Base-by-base conservation (phyloP, 92 coral and sea anemone species). In the Epizoanthus rinbou region DNA sequence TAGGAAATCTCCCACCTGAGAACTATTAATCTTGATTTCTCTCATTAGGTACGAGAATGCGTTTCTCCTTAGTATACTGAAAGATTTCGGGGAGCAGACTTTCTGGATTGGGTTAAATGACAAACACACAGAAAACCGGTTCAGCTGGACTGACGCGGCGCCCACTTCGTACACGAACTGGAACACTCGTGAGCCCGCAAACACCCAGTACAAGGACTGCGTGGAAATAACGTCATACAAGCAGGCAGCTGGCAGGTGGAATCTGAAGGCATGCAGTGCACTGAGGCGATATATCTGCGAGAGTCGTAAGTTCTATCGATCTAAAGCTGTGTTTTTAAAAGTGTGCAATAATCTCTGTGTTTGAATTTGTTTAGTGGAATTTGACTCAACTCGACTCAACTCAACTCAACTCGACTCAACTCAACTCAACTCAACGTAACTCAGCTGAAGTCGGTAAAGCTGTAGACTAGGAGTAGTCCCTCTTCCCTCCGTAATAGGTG, bases 61-160 rank as follows among this genome's bases (percentile, higher is more conserved):
- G 11, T 95, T 93, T 79, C 86, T 95, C 47, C 87, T 88, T 3
- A 76, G 80, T 57, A 71, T 88, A 74, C 72, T 94, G 15, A 62
- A 57, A 33, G 86, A 69, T 33, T 41, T 47, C 68, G 72, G 84
- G 31, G 82, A 62, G 6, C 54, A 62, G 24, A 68, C 69, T 2
- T 91, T 95, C 57, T 95, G 98, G 98, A 95, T 88, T 15, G 98
- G 98, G 4, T 50, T 95, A 23, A 95, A 83, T 73, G 97, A 88
- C 85, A 58, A 39, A 2, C 93, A 90, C 76, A 37, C 82, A 0
- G 92, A 88, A 45, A 86, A 81, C 41, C 35, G 79, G 2, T 95
- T 84, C 60, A 53, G 79, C 58, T 95, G 98, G 98, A 45, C 85
- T 4, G 95, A 93, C 63, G 82, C 89, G 73, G 85, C 93, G 47